phyloP scores from a whole-genome alignment of 2,113 vertebrate species.

The Chelonoidis abingdonii region DNA sequence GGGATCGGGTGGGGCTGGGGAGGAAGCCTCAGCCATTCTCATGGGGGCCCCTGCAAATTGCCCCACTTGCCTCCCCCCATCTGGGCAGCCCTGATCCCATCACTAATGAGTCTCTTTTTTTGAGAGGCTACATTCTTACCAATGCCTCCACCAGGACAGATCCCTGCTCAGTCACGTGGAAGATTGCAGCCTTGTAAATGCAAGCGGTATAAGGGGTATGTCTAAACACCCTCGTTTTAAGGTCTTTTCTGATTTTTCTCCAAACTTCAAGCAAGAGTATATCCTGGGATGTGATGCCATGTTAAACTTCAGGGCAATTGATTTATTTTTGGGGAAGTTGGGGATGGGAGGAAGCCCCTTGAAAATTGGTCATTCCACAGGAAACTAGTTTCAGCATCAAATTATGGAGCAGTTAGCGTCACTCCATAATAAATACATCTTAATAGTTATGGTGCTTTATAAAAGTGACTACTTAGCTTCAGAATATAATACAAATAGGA shows the following conservation, averaged over 20 bases:
- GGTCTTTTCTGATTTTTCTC: not conserved
- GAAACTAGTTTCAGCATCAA: constrained; percentile 19
- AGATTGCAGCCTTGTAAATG: not conserved
- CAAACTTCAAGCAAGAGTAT: not conserved
- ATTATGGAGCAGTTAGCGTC: constrained; percentile 33
- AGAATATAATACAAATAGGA: not conserved
- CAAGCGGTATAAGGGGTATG: not conserved
- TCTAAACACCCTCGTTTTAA: not conserved
- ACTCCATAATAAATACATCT: constrained; percentile 52
- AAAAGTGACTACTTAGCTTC: not conserved
- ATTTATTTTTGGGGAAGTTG: not conserved
- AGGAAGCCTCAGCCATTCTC: too few relatives aligned
- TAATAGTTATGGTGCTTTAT: constrained; percentile 36
- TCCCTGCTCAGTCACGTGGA: not conserved
- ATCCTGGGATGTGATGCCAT: not conserved
- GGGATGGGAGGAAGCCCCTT: not conserved
- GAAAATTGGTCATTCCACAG: not conserved
- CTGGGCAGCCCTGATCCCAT: not conserved
- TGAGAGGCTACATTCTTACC: not conserved
- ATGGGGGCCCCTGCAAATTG: too few relatives aligned
- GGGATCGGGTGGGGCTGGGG: too few relatives aligned
- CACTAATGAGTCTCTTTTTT: not conserved
- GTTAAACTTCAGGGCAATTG: not conserved
- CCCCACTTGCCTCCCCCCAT: too few relatives aligned
- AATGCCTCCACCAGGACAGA: not conserved